Evolutionary conservation across 2,113 vertebrate species (phyloP).

Genomic region (Alectura lathami): DNA sequence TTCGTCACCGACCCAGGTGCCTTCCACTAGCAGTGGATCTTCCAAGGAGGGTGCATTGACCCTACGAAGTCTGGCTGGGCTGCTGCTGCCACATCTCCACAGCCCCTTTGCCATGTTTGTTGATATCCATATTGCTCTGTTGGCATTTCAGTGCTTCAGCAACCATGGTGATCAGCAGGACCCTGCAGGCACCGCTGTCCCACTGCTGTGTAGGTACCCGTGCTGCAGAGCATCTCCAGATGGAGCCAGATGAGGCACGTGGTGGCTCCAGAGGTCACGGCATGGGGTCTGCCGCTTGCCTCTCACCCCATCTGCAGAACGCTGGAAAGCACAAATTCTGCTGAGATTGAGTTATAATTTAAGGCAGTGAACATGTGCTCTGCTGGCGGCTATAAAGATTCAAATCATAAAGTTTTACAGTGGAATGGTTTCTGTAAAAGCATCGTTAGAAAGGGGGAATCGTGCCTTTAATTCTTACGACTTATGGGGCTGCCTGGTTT

Average conservation of each 20-base stretch:
- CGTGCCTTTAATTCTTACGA: slow-evolving; percentile 83
- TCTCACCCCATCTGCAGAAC: slow-evolving; percentile 59
- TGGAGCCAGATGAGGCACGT: neutral
- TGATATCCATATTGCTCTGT: neutral
- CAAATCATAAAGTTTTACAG: slow-evolving; percentile 89
- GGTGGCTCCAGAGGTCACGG: neutral
- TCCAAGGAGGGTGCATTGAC: neutral
- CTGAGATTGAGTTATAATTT: slow-evolving; percentile 85
- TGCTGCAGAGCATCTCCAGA: neutral
- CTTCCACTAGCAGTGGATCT: neutral
- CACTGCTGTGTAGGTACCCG: neutral
- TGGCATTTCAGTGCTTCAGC: slow-evolving; percentile 15
- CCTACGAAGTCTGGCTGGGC: neutral
- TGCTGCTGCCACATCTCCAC: neutral
- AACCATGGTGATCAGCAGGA: neutral
- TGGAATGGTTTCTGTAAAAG: slow-evolving; percentile 87
- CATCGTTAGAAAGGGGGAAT: slow-evolving; percentile 82
- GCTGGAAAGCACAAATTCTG: slow-evolving; percentile 74
- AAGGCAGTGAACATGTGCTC: slow-evolving; percentile 84
- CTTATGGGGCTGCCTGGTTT: slow-evolving; percentile 79
- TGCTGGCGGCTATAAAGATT: slow-evolving; percentile 84
- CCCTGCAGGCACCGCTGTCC: neutral
- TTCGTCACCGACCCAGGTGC: neutral
- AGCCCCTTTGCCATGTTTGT: slow-evolving; percentile 1
- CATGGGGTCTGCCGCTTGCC: slow-evolving; percentile 16